Conservation (phyloP, 2,113 vertebrate genomes). For the Hyaena hyaena region DNA sequence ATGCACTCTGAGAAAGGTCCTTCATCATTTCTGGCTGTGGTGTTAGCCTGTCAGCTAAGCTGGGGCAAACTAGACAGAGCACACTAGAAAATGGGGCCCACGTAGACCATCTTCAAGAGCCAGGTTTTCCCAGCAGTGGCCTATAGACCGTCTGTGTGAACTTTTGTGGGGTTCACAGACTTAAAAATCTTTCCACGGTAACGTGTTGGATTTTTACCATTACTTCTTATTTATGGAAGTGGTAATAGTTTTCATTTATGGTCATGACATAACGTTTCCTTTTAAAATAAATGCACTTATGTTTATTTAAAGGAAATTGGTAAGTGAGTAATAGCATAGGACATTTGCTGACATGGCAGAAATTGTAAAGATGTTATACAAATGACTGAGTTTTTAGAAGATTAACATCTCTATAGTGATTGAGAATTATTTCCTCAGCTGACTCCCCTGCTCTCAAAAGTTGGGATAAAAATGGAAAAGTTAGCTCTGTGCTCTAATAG, state of each 20-base stretch:
- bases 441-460: not conserved
- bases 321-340: not conserved
- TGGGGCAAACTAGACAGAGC: not conserved
- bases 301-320: not conserved
- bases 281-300: not conserved
- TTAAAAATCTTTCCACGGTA: not conserved
- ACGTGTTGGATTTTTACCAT: not conserved
- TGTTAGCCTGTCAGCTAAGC: not conserved
- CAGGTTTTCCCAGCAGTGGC: not conserved
- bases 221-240: not conserved
- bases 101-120: not conserved
- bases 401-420: not conserved
- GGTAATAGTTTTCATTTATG: not conserved
- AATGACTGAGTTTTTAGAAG: not conserved
- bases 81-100: not conserved
- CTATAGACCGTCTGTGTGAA: fast-evolving
- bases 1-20: not conserved
- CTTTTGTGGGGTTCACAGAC: not conserved
- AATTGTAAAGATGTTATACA: not conserved
- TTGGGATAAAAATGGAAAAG: not conserved
- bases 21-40: not conserved
- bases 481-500: not conserved
- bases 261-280: not conserved
- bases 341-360: not conserved
- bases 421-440: not conserved